Evolutionary conservation across 2,113 vertebrate genomes (phyloP).

Genomic region (Entosphenus tridentatus): DNA sequence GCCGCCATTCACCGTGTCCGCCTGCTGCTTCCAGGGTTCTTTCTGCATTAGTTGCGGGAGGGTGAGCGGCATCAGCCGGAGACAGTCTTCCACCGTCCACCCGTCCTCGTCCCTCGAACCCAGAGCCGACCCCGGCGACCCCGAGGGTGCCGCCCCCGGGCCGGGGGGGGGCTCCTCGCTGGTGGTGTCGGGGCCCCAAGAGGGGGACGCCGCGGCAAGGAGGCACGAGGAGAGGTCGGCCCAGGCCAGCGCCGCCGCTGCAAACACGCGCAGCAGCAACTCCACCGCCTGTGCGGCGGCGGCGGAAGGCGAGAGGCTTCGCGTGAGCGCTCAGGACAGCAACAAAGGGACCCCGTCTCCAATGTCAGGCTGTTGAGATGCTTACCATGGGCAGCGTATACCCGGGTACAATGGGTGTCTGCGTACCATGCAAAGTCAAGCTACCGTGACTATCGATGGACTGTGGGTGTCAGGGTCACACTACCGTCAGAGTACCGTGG

Average conservation of each 20-base stretch:
- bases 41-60: slow-evolving; percentile 41
- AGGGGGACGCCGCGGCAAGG: slow-evolving; percentile 42
- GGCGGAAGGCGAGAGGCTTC: neutral
- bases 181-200: slow-evolving; percentile 25
- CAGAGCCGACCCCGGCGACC: slow-evolving; percentile 15
- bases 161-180: neutral
- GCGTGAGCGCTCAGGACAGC: neutral
- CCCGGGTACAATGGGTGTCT: neutral
- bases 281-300: slow-evolving; percentile 27
- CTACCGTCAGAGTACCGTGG: too few relatives aligned
- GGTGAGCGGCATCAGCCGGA: slow-evolving; percentile 37
- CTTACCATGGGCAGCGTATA: neutral
- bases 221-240: slow-evolving; percentile 45
- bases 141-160: neutral
- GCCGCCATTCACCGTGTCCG: slow-evolving; percentile 34
- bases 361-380: neutral
- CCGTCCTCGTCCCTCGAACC: slow-evolving; percentile 21
- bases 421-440: neutral
- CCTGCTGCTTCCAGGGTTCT: slow-evolving; percentile 63
- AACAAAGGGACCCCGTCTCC: neutral
- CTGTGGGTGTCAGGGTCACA: neutral
- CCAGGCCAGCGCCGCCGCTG: slow-evolving; percentile 48
- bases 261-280: slow-evolving; percentile 54
- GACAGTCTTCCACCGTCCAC: slow-evolving; percentile 22
- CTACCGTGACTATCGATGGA: neutral